phyloP scores from a whole-genome alignment of 2,113 vertebrate species.

The Engraulis encrasicolus region DNA sequence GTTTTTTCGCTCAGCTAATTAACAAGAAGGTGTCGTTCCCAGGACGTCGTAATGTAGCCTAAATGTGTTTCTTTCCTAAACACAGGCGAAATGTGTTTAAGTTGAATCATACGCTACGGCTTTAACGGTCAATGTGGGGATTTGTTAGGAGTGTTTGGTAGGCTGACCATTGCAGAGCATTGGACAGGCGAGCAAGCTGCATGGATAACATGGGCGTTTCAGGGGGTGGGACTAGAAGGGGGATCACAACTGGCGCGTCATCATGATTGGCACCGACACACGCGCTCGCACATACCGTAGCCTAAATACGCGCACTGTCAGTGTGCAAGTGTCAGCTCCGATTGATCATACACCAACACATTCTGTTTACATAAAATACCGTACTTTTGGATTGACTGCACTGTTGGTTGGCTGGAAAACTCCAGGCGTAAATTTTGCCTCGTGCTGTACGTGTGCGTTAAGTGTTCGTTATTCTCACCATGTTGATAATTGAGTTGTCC shows the following conservation, averaged over 20 bases:
- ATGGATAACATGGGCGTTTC: constrained; percentile 9
- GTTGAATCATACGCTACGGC: not conserved
- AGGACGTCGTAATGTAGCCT: not conserved
- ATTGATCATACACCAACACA: not conserved
- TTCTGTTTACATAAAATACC: not conserved
- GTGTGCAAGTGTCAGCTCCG: not conserved
- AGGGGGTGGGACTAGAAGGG: not conserved
- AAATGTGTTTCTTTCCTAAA: not conserved
- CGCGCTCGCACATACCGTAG: no score
- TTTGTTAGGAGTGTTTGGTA: not conserved
- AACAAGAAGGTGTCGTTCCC: not conserved
- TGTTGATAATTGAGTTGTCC: constrained; percentile 3
- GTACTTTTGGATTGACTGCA: not conserved
- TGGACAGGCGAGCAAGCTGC: not conserved
- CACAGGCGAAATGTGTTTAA: not conserved
- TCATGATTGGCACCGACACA: constrained; percentile 2
- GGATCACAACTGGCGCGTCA: not conserved
- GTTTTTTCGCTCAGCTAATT: not conserved
- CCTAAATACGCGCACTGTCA: not conserved
- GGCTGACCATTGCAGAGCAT: no score
- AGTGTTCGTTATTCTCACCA: not conserved
- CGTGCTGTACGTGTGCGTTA: not conserved
- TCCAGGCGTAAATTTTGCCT: not conserved
- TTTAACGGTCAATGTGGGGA: not conserved
- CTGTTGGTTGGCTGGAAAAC: not conserved